Evolutionary conservation across 2,888 invertebrate species (phyloP).

Genomic region (Macrosiphum euphorbiae): DNA sequence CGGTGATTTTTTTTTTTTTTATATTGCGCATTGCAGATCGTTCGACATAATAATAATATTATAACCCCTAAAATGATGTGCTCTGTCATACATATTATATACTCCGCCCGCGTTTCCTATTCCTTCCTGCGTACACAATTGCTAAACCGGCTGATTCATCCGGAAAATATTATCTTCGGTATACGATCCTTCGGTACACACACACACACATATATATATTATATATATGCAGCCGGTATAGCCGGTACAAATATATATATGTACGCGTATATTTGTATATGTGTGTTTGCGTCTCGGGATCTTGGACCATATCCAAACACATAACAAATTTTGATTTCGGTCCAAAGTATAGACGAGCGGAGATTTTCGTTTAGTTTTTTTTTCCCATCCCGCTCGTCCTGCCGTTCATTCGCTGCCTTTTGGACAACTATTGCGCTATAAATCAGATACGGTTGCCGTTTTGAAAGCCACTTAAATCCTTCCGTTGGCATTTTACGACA

Average conservation of each 20-base stretch:
- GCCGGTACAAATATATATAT: slow-evolving; percentile 2
- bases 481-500: slow-evolving; percentile 62
- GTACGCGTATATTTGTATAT: not conserved
- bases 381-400: not conserved
- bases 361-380: slow-evolving; percentile 45
- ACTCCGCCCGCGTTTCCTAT: not conserved
- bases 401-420: not conserved
- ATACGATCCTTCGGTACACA: not conserved
- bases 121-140: not conserved
- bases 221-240: not conserved
- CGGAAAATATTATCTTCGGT: slow-evolving; percentile 62
- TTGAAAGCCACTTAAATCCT: slow-evolving; percentile 63
- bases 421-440: slow-evolving; percentile 60
- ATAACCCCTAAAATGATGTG: not conserved
- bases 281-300: slow-evolving; percentile 31
- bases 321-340: slow-evolving; percentile 61
- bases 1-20: not conserved
- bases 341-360: slow-evolving; percentile 61
- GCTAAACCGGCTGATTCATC: slow-evolving; percentile 53
- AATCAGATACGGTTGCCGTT: slow-evolving; percentile 55
- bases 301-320: slow-evolving; percentile 53
- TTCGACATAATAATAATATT: slow-evolving; percentile 6
- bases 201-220: not conserved
- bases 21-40: slow-evolving; percentile 30
- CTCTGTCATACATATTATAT: not conserved